phyloP scores from a whole-genome alignment of 2,797 vertebrate species.

The Pseudochromis fuscus region DNA sequence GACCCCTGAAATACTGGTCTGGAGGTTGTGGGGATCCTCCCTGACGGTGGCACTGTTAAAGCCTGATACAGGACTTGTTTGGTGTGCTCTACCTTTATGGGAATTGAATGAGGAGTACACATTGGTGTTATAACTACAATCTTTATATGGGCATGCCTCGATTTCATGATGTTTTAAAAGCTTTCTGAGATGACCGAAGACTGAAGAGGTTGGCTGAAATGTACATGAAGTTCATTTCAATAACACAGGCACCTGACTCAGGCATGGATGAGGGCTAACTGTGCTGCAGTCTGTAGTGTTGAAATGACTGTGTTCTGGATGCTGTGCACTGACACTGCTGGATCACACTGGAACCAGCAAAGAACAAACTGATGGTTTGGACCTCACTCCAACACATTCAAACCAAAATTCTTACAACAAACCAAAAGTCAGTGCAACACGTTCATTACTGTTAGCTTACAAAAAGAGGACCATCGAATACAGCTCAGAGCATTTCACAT shows the following conservation, averaged over 20 bases:
- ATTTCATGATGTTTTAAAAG: constrained; percentile 27
- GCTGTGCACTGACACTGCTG: background rate
- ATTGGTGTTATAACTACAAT: constrained; percentile 27
- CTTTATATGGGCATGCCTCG: background rate
- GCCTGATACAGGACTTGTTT: constrained; percentile 20
- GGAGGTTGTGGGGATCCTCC: background rate
- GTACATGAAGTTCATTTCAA: constrained; percentile 19
- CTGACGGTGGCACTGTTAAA: background rate
- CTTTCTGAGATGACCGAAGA: background rate
- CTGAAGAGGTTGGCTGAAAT: constrained; percentile 22
- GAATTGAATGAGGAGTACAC: constrained; percentile 39
- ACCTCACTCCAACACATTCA: too few species aligned
- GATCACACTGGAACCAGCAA: background rate
- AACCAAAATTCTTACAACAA: too few species aligned
- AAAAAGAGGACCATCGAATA: too few species aligned
- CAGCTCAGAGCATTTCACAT: too few species aligned
- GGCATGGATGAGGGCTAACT: constrained; percentile 1
- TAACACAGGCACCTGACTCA: background rate
- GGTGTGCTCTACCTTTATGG: constrained; percentile 47
- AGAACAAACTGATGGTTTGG: too few species aligned
- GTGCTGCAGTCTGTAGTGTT: constrained; percentile 11
- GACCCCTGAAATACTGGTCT: background rate
- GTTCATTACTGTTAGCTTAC: too few species aligned
- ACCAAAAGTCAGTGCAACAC: too few species aligned
- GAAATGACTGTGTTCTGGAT: background rate